A percentile compares a stretch with the other conserved stretches of the same genome.
Evolutionary conservation across 2,888 invertebrate species (phyloP).

Genomic region (Drosophila kambysellisi): DNA sequence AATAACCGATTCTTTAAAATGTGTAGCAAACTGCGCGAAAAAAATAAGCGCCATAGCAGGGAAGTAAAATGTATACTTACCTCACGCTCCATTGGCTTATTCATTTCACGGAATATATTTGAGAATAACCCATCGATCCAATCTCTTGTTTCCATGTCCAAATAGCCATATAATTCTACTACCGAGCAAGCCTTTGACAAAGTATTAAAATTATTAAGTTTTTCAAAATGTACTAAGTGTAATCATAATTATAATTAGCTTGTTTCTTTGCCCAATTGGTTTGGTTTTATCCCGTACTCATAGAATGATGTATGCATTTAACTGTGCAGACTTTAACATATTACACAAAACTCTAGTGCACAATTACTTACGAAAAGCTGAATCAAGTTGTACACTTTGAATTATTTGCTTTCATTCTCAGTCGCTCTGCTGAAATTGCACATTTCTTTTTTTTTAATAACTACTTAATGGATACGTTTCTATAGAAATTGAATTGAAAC

Average conservation of each 20-base stretch:
- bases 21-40: neutral
- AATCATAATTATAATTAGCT: neutral
- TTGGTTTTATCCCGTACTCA: neutral
- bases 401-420: neutral
- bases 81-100: constrained; percentile 88
- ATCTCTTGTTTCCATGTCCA: constrained; percentile 94
- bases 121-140: constrained; percentile 97
- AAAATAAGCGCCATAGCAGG: neutral
- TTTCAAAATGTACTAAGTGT: neutral
- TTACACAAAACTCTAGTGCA: neutral
- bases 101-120: constrained; percentile 95
- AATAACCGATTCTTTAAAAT: neutral
- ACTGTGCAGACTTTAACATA: neutral
- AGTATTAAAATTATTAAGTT: neutral
- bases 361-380: neutral
- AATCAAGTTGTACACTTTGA: constrained; percentile 6
- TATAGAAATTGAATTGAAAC: constrained; percentile 55
- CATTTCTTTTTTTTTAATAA: constrained; percentile 19
- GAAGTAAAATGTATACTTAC: constrained; percentile 72
- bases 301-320: neutral
- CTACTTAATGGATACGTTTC: constrained; percentile 28
- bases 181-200: constrained; percentile 91
- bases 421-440: neutral
- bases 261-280: neutral
- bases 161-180: constrained; percentile 94